Evolutionary conservation across 1,140 invertebrate genomes (phyloP).

Genomic region (Oreohelix idahoensis): DNA sequence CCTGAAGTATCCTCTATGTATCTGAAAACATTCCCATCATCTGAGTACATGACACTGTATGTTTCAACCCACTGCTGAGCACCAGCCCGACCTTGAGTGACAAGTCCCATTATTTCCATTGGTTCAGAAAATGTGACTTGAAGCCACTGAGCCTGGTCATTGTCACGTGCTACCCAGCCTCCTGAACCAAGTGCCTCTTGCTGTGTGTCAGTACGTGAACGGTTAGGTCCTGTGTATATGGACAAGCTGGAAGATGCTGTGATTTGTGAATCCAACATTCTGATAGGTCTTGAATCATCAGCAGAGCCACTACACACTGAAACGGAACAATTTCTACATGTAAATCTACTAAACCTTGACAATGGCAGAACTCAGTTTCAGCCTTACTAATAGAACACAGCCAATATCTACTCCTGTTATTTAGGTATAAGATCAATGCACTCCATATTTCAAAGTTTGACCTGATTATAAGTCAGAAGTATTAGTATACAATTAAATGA

Average conservation of each 20-base stretch:
- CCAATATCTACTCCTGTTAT: too few species aligned
- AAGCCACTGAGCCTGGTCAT: conserved; percentile 25
- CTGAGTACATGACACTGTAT: conserved; percentile 77
- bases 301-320: not conserved
- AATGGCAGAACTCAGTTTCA: too few species aligned
- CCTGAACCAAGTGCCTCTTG: not conserved
- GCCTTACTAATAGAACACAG: too few species aligned
- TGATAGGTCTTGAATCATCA: conserved; percentile 14
- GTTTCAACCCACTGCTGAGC: conserved; percentile 79
- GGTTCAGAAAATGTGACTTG: conserved; percentile 12
- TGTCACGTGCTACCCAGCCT: conserved; percentile 11
- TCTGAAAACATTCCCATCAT: conserved; percentile 51
- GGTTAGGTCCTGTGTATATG: conserved; percentile 10
- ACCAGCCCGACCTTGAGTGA: conserved; percentile 77
- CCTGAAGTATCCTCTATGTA: conserved; percentile 43
- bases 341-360: too few species aligned
- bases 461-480: too few species aligned
- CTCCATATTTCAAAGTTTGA: too few species aligned
- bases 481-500: too few species aligned
- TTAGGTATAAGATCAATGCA: too few species aligned
- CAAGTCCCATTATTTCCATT: conserved; percentile 75
- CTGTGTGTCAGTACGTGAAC: conserved; percentile 3
- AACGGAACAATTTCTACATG: too few species aligned
- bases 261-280: conserved; percentile 1
- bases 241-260: conserved; percentile 16